A percentile compares a stretch with the other conserved stretches of the same genome.
Evolutionary conservation across 2,113 vertebrate species (phyloP).

Genomic region (Cervus canadensis): DNA sequence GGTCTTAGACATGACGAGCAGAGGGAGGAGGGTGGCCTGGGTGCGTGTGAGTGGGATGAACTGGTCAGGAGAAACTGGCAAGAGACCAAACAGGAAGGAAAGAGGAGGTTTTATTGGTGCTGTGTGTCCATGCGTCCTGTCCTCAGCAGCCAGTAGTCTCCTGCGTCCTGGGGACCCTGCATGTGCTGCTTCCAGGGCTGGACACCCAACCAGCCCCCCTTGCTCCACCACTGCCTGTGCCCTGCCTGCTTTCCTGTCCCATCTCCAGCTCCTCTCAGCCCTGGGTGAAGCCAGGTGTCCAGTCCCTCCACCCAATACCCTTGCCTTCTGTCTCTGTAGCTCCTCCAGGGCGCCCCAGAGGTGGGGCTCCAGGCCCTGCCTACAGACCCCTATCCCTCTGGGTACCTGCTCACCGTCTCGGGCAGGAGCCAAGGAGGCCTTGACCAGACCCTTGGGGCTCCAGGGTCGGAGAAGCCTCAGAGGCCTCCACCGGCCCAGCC

Average conservation of each 20-base stretch:
- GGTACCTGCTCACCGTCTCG: not conserved
- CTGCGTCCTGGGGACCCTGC: not conserved
- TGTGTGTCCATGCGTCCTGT: not conserved
- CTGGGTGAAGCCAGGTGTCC: not conserved
- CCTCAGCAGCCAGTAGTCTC: not conserved
- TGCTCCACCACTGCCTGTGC: not conserved
- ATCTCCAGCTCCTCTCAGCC: not conserved
- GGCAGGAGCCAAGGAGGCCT: not conserved
- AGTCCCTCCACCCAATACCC: not conserved
- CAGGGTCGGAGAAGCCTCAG: not conserved
- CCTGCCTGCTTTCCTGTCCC: not conserved
- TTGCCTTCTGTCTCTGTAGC: not conserved
- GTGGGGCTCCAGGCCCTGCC: not conserved
- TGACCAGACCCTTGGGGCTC: not conserved
- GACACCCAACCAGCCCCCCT: not conserved
- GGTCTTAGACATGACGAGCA: not conserved
- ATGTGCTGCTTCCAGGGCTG: not conserved
- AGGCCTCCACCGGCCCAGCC: not conserved
- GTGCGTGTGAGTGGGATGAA: fast-evolving
- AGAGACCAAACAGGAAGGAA: not conserved
- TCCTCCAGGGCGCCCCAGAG: not conserved
- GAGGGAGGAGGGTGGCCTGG: not conserved
- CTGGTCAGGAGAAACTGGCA: not conserved
- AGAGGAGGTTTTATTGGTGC: constrained; percentile 47
- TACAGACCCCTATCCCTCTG: not conserved